Evolutionary conservation across 2,797 vertebrate species (phyloP), one percentile per base, ranked within the genome.

Genomic region (Urosaurus nigricauda): DNA sequence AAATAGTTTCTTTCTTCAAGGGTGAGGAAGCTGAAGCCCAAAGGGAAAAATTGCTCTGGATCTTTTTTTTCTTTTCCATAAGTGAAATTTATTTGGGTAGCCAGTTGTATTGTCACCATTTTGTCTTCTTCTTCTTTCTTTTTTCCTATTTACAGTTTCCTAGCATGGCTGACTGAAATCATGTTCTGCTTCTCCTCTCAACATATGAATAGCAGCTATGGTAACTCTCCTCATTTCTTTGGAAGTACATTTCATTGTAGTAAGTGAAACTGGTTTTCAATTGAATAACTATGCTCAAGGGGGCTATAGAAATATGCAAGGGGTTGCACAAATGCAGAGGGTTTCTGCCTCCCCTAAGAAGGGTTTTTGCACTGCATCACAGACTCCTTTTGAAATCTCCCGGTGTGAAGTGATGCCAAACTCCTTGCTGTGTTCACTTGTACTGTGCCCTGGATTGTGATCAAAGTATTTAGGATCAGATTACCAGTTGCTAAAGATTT

Each of bases 21-120:
- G 29, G 17, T 11, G 21, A 19, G 29, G 47, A 51, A 51, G 51
- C n/a, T 78, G 58, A 14, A 11, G 26, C 24, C 16, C 68, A 88
- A 51, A 17, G 89, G 93, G 81, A 91, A 88, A 87, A 94, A 86
- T 91, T 94, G 94, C 93, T 94, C 93, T 84, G 19, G 83, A n/a
- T n/a, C n/a, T n/a, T n/a, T n/a, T n/a, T 17, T 80, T 58, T 16
- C 2, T 81, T 63, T 81, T 63, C 37, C 87, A 29, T 80, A 85
- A n/a, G 84, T 83, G 81, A 75, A 47, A 92, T 47, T 92, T 85
- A 91, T 6, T 93, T 93, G 93, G 21, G 21, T 24, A 58, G n/a
- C 2, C 24, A 60, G 13, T 6, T 80, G 37, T 47, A 29, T 43
- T 58, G 63, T 58, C 9, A 47, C 37, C 37, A 40, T 40, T 75